These are phyloP conservation scores for Idaea aversata DNA, from an alignment of 2,888 invertebrate species.

Conservation along the genomic window DNA sequence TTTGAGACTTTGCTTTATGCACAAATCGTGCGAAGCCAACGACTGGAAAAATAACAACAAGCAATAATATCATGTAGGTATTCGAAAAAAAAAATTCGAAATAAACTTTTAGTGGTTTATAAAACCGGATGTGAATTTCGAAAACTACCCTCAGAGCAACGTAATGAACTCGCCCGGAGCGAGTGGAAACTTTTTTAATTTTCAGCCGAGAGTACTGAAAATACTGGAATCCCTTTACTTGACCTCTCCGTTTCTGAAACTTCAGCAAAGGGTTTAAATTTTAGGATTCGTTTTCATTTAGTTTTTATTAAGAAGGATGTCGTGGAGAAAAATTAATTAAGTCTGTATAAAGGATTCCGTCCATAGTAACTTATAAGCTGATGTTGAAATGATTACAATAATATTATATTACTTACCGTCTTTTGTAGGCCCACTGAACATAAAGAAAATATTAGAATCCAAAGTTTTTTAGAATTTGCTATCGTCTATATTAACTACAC, in stretches of 20 bases:
- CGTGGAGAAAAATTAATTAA: not conserved
- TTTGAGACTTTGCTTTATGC: too few relatives aligned
- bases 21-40: not conserved
- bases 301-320: not conserved
- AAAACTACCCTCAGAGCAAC: conserved; percentile 30
- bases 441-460: too few relatives aligned
- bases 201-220: conserved; percentile 36
- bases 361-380: too few relatives aligned
- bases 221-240: conserved; percentile 28
- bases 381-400: too few relatives aligned
- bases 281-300: not conserved
- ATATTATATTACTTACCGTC: too few relatives aligned
- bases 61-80: conserved; percentile 2
- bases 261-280: not conserved
- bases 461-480: too few relatives aligned
- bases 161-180: conserved; percentile 36
- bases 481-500: too few relatives aligned
- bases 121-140: conserved; percentile 21
- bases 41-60: not conserved
- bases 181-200: conserved; percentile 53
- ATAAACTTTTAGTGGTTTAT: conserved; percentile 10
- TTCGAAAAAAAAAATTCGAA: not conserved
- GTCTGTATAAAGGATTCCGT: not conserved
- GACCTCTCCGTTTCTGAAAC: conserved; percentile 10
- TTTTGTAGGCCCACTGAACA: too few relatives aligned